These are phyloP conservation scores for Aphaenogaster ashmeadi DNA, from an alignment of 1,140 invertebrate species.

Conservation along the genomic window DNA sequence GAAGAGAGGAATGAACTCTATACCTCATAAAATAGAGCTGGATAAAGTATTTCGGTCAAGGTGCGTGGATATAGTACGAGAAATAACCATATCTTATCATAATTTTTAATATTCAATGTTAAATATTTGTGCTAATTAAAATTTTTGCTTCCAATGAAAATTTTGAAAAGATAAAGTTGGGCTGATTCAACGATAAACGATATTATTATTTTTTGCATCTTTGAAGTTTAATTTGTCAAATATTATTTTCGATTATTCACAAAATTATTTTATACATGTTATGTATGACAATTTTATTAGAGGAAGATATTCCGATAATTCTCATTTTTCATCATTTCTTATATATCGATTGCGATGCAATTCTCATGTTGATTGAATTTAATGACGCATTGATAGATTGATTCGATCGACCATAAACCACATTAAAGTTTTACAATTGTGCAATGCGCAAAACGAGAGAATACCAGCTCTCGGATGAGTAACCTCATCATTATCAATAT, in stretches of 20 bases:
- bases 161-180: neutral
- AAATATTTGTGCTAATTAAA: slow-evolving; percentile 7
- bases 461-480: neutral
- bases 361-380: neutral
- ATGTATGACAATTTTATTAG: neutral
- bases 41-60: neutral
- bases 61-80: neutral
- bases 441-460: neutral
- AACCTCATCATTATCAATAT: slow-evolving; percentile 33
- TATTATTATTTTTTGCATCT: neutral
- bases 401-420: neutral
- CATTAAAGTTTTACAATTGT: slow-evolving; percentile 4
- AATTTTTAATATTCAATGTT: slow-evolving; percentile 4
- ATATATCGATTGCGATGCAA: neutral
- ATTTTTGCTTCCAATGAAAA: neutral
- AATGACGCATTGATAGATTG: neutral
- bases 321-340: neutral
- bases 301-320: neutral
- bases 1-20: slow-evolving; percentile 7
- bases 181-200: neutral
- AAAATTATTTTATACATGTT: neutral
- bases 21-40: neutral
- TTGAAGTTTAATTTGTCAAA: neutral
- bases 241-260: neutral
- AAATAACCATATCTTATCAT: neutral